These are phyloP conservation scores for Spilogale gracilis DNA, from an alignment of 2,113 vertebrate genomes.

Conservation along the genomic window DNA sequence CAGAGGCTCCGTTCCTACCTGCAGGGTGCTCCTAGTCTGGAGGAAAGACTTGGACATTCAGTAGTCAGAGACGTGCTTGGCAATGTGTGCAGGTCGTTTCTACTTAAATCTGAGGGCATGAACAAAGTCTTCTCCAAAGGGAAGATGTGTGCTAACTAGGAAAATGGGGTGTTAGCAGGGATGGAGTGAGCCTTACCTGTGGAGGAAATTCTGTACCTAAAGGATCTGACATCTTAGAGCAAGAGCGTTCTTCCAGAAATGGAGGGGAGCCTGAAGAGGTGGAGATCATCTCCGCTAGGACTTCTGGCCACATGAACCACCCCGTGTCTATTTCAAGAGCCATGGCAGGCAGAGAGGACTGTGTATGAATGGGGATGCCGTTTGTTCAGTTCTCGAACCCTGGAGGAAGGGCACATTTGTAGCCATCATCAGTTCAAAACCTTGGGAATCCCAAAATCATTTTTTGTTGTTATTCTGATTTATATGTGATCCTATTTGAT, in stretches of 20 bases:
- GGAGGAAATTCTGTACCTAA: neutral
- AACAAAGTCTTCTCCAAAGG: neutral
- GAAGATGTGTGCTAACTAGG: neutral
- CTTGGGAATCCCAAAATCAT: neutral
- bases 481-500: neutral
- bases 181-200: neutral
- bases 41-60: neutral
- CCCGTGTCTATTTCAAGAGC: neutral
- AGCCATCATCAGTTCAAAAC: neutral
- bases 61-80: too few species aligned
- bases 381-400: neutral
- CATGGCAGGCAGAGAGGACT: neutral
- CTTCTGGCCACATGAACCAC: neutral
- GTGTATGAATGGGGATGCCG: neutral
- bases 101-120: neutral
- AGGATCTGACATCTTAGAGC: neutral
- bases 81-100: neutral
- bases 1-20: neutral
- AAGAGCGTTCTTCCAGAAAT: neutral
- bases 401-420: neutral
- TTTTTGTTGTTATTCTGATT: neutral
- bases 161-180: neutral
- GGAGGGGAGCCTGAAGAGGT: neutral
- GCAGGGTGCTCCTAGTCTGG: neutral
- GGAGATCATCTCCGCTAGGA: neutral